Evolutionary conservation across 2,113 vertebrate genomes (phyloP), one percentile per base, ranked within the genome.

Genomic region (Porphyrio hochstetteri): DNA sequence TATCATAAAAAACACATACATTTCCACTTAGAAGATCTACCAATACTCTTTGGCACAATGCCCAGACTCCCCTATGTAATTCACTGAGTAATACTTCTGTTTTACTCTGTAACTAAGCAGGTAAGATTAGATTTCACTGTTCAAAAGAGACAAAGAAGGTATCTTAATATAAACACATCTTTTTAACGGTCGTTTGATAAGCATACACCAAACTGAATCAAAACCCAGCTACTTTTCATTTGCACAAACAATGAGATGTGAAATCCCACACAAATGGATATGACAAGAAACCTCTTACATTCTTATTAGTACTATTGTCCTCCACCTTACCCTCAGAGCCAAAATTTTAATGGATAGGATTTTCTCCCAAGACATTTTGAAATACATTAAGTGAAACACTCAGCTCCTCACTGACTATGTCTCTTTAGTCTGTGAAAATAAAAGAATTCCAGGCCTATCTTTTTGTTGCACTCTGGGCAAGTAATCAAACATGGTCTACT

Each of bases 311-410:
- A 33, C 42, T 69, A 79, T 96, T 92, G 77, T 95, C 46, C 76
- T 88, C 35, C 14, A 60, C 42, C 10, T 91, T 95, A 86, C 25
- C 10, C 29, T 84, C 57, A 44, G 7, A 84, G 48, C 9, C 56
- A 89, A 92, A 92, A 89, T 83, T 95, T 93, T 86, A 83, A 93
- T 86, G 76, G 83, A 70, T 88, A 94, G 48, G 33, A 56, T 97
- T 95, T 92, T 92, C 55, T 94, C 80, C 72, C 83, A 70, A 97
- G 91, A 75, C 85, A 93, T 96, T 94, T 90, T 91, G n/a, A 71
- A 93, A 75, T 60, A 71, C 72, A 84, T 75, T 89, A 90, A 71
- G 17, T 38, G 69, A 81, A 93, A 42, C 65, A 93, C 61, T 92
- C 64, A 84, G 4, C 5, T 91, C 21, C 25, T 81, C 60, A 31